phyloP scores from a whole-genome alignment of 2,113 vertebrate species.

The Sterna hirundo region DNA sequence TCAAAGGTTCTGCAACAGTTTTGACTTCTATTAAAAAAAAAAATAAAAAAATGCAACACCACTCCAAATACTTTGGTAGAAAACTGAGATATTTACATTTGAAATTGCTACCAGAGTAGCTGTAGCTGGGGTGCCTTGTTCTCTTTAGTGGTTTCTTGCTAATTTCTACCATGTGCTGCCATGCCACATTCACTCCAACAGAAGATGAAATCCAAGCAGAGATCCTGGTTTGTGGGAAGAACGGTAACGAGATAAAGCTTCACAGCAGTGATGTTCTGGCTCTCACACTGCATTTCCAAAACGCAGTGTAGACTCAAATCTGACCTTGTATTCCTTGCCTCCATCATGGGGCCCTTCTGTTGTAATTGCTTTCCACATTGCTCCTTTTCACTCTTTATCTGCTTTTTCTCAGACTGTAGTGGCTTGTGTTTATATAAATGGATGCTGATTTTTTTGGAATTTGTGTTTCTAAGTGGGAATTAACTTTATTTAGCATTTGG shows the following conservation, averaged over 20 bases:
- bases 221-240: background rate
- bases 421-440: background rate
- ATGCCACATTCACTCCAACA: background rate
- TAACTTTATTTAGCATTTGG: background rate
- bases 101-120: background rate
- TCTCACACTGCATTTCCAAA: background rate
- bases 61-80: background rate
- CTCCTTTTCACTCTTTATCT: background rate
- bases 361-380: background rate
- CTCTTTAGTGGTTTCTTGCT: background rate
- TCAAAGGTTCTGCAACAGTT: background rate
- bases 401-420: background rate
- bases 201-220: conserved; percentile 4
- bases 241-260: background rate
- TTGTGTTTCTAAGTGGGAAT: background rate
- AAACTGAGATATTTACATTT: background rate
- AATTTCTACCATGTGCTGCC: background rate
- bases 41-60: background rate
- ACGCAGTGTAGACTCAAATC: background rate
- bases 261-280: background rate
- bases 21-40: background rate
- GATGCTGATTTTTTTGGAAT: background rate
- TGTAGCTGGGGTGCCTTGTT: background rate
- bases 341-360: background rate
- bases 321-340: background rate